These are phyloP conservation scores for Melozone crissalis DNA, from an alignment of 2,113 vertebrate species.

Conservation along the genomic window DNA sequence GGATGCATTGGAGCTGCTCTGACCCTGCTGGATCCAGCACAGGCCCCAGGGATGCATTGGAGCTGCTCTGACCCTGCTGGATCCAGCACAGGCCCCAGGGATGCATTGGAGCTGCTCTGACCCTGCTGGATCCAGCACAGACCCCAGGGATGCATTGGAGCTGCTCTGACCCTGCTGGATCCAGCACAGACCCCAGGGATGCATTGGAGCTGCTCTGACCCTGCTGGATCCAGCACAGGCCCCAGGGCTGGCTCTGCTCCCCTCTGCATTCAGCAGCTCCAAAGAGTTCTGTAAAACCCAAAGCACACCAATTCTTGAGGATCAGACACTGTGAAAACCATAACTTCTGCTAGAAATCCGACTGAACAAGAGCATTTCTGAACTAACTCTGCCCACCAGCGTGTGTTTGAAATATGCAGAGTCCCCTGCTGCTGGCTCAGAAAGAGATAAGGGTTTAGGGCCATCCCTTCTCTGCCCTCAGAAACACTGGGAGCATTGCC, in stretches of 20 bases:
- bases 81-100: too few relatives aligned
- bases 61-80: background rate
- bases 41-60: background rate
- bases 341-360: background rate
- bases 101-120: background rate
- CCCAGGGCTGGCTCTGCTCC: background rate
- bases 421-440: background rate
- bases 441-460: background rate
- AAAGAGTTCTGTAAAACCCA: background rate
- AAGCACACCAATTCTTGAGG: background rate
- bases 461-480: background rate
- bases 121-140: too few relatives aligned
- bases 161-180: background rate
- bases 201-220: background rate
- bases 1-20: background rate
- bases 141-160: background rate
- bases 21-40: too few relatives aligned
- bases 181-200: background rate
- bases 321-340: background rate
- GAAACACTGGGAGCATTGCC: background rate
- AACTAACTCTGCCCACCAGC: background rate
- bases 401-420: background rate
- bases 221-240: background rate
- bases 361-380: background rate
- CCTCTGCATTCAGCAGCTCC: background rate